Evolutionary conservation across 2,888 invertebrate species (phyloP).

Genomic region (Folsomia candida): DNA sequence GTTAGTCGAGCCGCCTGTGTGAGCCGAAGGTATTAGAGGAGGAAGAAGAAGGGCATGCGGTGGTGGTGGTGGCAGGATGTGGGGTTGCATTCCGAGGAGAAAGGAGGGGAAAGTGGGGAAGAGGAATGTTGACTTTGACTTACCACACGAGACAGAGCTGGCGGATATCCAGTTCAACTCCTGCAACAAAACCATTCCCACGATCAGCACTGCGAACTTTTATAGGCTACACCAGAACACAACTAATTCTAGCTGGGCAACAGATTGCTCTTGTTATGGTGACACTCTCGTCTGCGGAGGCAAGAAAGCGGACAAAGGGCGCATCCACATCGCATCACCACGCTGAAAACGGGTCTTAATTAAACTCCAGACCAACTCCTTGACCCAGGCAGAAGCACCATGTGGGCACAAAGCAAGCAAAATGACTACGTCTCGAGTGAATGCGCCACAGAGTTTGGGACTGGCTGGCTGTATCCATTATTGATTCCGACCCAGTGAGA

Average conservation of each 20-base stretch:
- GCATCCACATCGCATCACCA: too few species aligned
- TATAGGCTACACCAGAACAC: not conserved
- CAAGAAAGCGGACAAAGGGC: not conserved
- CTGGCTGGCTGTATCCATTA: too few species aligned
- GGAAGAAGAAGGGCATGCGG: not conserved
- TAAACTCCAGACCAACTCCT: too few species aligned
- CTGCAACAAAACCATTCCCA: constrained; percentile 29
- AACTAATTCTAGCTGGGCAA: constrained; percentile 4
- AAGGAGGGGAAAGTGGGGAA: not conserved
- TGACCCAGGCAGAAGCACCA: too few species aligned
- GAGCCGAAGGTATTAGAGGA: too few species aligned
- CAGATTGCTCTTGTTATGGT: constrained; percentile 9
- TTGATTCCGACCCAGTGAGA: too few species aligned
- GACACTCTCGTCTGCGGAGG: not conserved
- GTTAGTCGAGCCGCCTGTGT: too few species aligned
- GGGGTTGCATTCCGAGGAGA: constrained; percentile 7
- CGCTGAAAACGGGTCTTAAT: too few species aligned
- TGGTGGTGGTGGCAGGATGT: not conserved
- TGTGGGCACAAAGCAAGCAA: too few species aligned
- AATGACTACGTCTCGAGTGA: too few species aligned
- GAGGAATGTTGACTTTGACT: constrained; percentile 22
- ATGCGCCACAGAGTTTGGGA: not conserved
- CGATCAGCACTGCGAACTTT: not conserved
- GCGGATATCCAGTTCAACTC: constrained; percentile 50
- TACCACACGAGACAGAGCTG: constrained; percentile 50